Percentiles rank a stretch among this genome's conserved stretches.
These are phyloP conservation scores for Stercorarius parasiticus DNA, from an alignment of 2,113 vertebrate species.

Conservation along the genomic window DNA sequence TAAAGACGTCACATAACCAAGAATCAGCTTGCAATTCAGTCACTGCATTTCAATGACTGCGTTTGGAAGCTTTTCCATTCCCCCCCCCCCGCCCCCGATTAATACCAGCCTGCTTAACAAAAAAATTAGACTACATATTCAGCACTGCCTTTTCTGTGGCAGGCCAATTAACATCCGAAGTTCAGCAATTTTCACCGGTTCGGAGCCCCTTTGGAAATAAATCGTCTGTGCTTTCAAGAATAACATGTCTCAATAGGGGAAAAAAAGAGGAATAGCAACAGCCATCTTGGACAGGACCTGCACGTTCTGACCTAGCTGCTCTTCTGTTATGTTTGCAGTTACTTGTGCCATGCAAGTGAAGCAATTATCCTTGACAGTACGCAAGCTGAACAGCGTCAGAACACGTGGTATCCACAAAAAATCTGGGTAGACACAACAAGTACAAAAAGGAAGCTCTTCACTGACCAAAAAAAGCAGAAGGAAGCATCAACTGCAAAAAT, in stretches of 20 bases:
- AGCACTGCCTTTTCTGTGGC: background rate
- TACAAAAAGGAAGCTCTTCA: background rate
- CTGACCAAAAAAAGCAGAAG: background rate
- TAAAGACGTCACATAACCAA: background rate
- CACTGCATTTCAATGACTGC: background rate
- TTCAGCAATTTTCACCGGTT: background rate
- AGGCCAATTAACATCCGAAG: background rate
- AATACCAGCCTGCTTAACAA: background rate
- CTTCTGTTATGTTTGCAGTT: background rate
- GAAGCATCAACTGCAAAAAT: background rate
- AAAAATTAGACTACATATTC: background rate
- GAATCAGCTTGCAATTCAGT: background rate
- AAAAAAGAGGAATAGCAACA: background rate
- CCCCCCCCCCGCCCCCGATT: too few relatives aligned
- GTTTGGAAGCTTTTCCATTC: background rate
- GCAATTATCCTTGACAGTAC: background rate
- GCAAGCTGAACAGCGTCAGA: background rate
- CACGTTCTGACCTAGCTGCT: background rate
- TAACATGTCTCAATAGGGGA: background rate
- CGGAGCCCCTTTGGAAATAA: background rate
- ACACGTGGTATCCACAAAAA: accelerated
- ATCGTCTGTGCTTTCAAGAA: background rate
- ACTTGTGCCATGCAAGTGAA: background rate
- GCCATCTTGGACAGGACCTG: background rate
- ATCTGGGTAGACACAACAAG: background rate